phyloP scores from a whole-genome alignment of 2,797 vertebrate species.

The Pseudomugil tenellus region DNA sequence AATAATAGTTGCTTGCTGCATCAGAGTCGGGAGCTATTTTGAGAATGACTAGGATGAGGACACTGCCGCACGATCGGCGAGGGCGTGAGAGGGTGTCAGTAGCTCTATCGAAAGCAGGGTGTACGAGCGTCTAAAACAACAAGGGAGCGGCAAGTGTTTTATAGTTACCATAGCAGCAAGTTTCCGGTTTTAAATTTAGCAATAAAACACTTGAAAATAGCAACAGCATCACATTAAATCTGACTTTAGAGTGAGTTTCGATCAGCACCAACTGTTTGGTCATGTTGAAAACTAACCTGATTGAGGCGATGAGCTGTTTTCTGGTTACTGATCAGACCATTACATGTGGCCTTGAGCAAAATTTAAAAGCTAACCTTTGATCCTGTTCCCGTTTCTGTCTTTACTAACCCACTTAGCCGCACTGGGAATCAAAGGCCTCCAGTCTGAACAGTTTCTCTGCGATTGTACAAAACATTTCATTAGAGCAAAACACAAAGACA shows the following conservation, averaged over 20 bases:
- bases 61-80: neutral
- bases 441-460: slow-evolving; percentile 43
- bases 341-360: neutral
- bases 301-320: neutral
- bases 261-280: neutral
- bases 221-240: neutral
- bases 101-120: slow-evolving; percentile 12
- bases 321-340: neutral
- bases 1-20: slow-evolving; percentile 13
- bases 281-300: neutral
- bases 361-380: slow-evolving; percentile 3
- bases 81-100: slow-evolving; percentile 6
- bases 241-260: neutral
- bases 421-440: slow-evolving; percentile 20
- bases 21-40: slow-evolving; percentile 18
- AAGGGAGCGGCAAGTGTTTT: slow-evolving; percentile 34
- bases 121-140: slow-evolving; percentile 3
- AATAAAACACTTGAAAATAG: neutral
- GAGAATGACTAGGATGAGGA: slow-evolving; percentile 12
- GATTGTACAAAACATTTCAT: slow-evolving; percentile 40
- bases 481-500: slow-evolving; percentile 46
- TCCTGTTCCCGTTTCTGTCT: slow-evolving; percentile 1
- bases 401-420: slow-evolving; percentile 23
- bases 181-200: neutral
- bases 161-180: slow-evolving; percentile 20